Evolutionary conservation across 2,113 vertebrate genomes (phyloP).

Genomic region (Beaufortia kweichowensis): DNA sequence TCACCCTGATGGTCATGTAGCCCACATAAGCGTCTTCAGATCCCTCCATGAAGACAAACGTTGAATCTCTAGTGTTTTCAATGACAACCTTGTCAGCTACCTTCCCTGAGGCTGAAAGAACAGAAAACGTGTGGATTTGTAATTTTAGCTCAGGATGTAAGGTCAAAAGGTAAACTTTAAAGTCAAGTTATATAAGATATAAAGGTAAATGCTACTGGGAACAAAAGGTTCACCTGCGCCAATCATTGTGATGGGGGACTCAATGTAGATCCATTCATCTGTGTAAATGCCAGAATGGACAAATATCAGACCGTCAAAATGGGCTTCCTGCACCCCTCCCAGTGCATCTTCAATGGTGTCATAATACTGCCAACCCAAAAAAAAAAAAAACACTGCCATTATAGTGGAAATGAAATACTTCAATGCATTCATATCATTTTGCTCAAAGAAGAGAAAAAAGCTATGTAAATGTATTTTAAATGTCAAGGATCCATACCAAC

Average conservation of each 20-base stretch:
- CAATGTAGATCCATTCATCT: slow-evolving; percentile 99
- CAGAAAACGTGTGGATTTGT: neutral
- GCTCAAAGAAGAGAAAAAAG: neutral
- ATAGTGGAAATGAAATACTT: neutral
- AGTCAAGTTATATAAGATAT: neutral
- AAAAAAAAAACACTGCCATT: neutral
- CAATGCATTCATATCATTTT: neutral
- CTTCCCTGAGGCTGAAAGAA: slow-evolving; percentile 90
- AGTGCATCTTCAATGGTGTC: slow-evolving; percentile 99
- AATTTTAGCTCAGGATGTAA: neutral
- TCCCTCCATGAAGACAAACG: slow-evolving; percentile 99
- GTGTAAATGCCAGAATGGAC: slow-evolving; percentile 99
- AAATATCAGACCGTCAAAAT: slow-evolving; percentile 99
- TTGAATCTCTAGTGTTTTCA: slow-evolving; percentile 99
- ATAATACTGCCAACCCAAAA: slow-evolving; percentile 88
- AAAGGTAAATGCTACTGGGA: neutral
- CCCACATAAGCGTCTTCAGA: slow-evolving; percentile 98
- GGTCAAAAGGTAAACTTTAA: neutral
- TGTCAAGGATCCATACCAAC: slow-evolving; percentile 64
- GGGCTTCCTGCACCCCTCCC: slow-evolving; percentile 96
- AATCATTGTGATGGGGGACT: slow-evolving; percentile 99
- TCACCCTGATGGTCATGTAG: slow-evolving; percentile 99
- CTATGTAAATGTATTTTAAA: neutral
- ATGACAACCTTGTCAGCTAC: slow-evolving; percentile 99
- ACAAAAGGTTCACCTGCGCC: slow-evolving; percentile 83